Evolutionary conservation across 2,888 invertebrate genomes (phyloP).

Genomic region (Rhogogaster chlorosoma): DNA sequence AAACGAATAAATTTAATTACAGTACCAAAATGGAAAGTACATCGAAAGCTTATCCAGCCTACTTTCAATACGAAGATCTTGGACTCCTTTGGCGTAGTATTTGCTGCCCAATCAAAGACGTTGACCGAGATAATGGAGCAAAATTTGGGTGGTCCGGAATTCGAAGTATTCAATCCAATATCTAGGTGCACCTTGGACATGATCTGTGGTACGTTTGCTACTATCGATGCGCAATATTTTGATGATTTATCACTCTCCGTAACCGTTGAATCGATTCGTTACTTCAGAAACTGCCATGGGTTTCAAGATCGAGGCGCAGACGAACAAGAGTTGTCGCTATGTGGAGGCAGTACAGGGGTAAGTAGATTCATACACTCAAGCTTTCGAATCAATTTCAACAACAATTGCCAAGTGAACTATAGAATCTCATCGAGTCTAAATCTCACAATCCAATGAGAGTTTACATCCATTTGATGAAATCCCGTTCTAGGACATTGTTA

Average conservation of each 20-base stretch:
- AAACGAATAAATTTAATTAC: background rate
- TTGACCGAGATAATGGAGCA: no score
- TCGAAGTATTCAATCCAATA: slow-evolving; percentile 80
- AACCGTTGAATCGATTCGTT: background rate
- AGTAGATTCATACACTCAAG: background rate
- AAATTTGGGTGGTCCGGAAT: slow-evolving; percentile 74
- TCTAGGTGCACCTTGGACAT: slow-evolving; percentile 82
- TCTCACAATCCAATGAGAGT: no score
- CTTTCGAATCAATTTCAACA: no score
- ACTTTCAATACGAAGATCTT: no score
- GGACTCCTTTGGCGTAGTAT: no score
- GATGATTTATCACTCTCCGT: background rate
- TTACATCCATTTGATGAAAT: no score
- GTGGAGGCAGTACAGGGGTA: background rate
- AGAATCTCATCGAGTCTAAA: no score
- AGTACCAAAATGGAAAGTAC: background rate
- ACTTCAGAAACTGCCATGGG: slow-evolving; percentile 87
- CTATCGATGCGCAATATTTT: background rate
- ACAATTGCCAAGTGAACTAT: no score
- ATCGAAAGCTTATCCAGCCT: background rate
- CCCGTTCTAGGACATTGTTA: background rate
- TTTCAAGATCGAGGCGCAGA: slow-evolving; percentile 81
- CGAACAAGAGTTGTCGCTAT: slow-evolving; percentile 80
- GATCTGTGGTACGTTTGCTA: slow-evolving; percentile 79
- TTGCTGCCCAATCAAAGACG: no score